Base-by-base conservation (phyloP, 2,888 invertebrate species). In the Chironomus riparius region DNA sequence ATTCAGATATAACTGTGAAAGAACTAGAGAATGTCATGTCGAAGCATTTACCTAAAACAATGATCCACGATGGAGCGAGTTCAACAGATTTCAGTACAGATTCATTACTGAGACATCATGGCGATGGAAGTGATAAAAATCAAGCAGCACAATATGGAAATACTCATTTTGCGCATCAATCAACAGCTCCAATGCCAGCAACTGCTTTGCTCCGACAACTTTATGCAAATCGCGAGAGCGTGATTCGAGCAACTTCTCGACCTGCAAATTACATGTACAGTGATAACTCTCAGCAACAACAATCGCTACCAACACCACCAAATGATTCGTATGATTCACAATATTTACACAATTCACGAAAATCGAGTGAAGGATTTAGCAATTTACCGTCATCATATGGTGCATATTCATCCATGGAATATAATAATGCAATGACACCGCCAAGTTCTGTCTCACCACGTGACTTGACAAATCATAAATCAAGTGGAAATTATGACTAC, bases 21-120 rank as follows among this genome's bases (percentile, higher is more conserved):
- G 96, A 97, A 80, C 86, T 97, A 79, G 97, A 97, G 83, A 95
- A 96, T 81, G 97, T 95, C 68, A 97, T 97, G 97, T 96, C 97
- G 21, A 96, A 96, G 81, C 97, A 97, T 85, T 85, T 97, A 77
- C 93, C 93, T 0, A 22, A 47, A 56, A 7, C 62, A 72, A 74
- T 28, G 62, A 65, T 24, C n/a, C 18, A 73, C 15, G 50, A 62
- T 38, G 10, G 10, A 7, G 10, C 38, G 10, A 38, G 38, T 10
- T 91, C 92, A 1, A 94, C 95, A 0, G 95, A 95, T 81, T 95
- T 95, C 81, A 94, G 94, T 79, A 91, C 94, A 0, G 94, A 94
- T 81, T 90, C 94, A 0, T 84, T 94, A 56, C 84, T 94, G 68
- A 94, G 94, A 81, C 93, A 93, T 79, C 91, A 22, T 24, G 70